Evolutionary conservation across 1,140 invertebrate genomes (phyloP).

Genomic region (Drosophila teissieri): DNA sequence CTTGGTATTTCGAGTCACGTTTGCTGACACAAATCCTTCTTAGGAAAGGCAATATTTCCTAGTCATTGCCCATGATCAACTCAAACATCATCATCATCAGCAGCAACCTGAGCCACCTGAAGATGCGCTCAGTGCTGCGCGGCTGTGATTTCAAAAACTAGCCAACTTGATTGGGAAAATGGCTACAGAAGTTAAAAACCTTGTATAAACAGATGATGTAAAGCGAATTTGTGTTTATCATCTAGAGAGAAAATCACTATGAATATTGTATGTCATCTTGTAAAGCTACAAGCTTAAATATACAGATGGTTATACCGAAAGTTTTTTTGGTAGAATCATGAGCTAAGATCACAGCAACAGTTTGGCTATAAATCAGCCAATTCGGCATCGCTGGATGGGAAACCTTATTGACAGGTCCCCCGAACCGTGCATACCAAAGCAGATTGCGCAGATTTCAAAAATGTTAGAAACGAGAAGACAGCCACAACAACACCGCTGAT

Average conservation of each 20-base stretch:
- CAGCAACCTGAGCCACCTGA: conserved; percentile 46
- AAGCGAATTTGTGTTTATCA: no score
- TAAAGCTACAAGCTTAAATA: no score
- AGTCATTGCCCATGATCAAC: conserved; percentile 72
- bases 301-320: no score
- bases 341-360: background rate
- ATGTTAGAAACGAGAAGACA: conserved; percentile 66
- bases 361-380: conserved; percentile 1
- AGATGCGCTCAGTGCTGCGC: conserved; percentile 15
- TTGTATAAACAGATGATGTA: no score
- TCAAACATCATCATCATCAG: conserved; percentile 60
- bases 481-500: conserved; percentile 45
- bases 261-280: no score
- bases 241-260: no score
- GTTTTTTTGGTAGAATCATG: no score
- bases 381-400: conserved; percentile 5
- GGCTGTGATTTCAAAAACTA: background rate
- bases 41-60: conserved; percentile 80
- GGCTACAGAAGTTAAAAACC: background rate
- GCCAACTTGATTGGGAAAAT: background rate
- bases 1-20: conserved; percentile 79
- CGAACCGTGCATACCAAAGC: conserved; percentile 69
- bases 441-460: conserved; percentile 78
- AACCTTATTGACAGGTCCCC: conserved; percentile 59
- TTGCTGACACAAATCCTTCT: conserved; percentile 82